Conservation (phyloP, 2,888 invertebrate genomes). For the Barypeithes pellucidus region DNA sequence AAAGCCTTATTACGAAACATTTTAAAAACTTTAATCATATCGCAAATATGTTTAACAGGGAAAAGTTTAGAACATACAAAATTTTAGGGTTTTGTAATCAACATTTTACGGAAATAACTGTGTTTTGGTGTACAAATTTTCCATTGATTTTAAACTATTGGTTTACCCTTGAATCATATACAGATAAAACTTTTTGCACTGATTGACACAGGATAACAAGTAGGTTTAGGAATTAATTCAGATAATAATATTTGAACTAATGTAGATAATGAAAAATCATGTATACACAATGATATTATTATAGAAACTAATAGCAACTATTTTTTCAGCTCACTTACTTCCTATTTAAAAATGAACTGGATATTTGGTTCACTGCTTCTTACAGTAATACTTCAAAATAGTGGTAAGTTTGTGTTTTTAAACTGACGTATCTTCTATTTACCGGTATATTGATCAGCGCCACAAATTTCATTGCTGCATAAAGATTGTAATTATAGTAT, state of each 20-base stretch:
- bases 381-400: slow-evolving; percentile 1
- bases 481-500: too few relatives aligned
- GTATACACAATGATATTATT: neutral
- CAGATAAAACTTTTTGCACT: neutral
- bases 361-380: slow-evolving; percentile 11
- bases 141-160: neutral
- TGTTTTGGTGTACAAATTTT: neutral
- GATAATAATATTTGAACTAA: slow-evolving; percentile 15
- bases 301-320: neutral
- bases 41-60: neutral
- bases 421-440: too few relatives aligned
- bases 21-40: too few relatives aligned
- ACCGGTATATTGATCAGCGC: too few relatives aligned
- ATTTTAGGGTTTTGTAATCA: neutral
- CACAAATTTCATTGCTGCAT: too few relatives aligned
- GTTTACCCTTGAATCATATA: slow-evolving; percentile 12
- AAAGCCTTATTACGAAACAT: too few relatives aligned
- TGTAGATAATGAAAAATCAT: neutral
- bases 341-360: slow-evolving; percentile 15
- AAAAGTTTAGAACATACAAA: neutral
- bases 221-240: slow-evolving; percentile 2
- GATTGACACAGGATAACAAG: neutral
- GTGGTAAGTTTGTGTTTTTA: slow-evolving; percentile 10
- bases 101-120: neutral
- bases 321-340: neutral